Evolutionary conservation across 2,888 invertebrate species (phyloP).

Genomic region (Ormyrus nitidulus): DNA sequence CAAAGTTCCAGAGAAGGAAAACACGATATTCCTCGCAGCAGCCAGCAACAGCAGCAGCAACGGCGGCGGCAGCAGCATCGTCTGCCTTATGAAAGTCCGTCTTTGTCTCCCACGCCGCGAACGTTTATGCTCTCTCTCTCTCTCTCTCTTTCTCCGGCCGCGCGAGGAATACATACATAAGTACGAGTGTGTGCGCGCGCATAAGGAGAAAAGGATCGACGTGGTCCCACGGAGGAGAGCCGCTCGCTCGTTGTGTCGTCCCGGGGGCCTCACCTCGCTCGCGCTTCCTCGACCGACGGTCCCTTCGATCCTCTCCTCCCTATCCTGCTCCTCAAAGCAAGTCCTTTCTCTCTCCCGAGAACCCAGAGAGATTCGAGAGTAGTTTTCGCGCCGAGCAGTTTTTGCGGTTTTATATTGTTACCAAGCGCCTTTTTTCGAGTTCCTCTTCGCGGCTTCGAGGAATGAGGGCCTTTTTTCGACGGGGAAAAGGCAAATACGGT

Average conservation of each 20-base stretch:
- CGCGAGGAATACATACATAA: constrained; percentile 47
- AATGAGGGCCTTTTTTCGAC: too few relatives aligned
- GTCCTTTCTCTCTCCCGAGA: constrained; percentile 17
- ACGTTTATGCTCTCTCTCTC: constrained; percentile 20
- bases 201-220: constrained; percentile 50
- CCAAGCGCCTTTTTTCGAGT: not conserved
- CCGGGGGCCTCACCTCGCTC: constrained; percentile 22
- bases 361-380: constrained; percentile 11
- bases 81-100: constrained; percentile 38
- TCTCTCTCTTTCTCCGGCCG: too few relatives aligned
- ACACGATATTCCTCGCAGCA: too few relatives aligned
- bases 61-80: not conserved
- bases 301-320: not conserved
- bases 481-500: too few relatives aligned
- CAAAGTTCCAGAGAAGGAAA: not conserved
- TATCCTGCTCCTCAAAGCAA: not conserved
- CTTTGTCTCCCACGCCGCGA: constrained; percentile 45
- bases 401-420: not conserved
- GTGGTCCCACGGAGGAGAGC: constrained; percentile 39
- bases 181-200: constrained; percentile 30
- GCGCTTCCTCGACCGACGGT: not conserved
- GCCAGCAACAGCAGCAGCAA: too few relatives aligned
- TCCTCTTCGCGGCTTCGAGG: too few relatives aligned
- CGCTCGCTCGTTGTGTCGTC: constrained; percentile 5
- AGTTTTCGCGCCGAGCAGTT: constrained; percentile 11